Evolutionary conservation across 2,888 invertebrate species (phyloP), one percentile per base, ranked within the genome.

Genomic region (Ophraella communa): DNA sequence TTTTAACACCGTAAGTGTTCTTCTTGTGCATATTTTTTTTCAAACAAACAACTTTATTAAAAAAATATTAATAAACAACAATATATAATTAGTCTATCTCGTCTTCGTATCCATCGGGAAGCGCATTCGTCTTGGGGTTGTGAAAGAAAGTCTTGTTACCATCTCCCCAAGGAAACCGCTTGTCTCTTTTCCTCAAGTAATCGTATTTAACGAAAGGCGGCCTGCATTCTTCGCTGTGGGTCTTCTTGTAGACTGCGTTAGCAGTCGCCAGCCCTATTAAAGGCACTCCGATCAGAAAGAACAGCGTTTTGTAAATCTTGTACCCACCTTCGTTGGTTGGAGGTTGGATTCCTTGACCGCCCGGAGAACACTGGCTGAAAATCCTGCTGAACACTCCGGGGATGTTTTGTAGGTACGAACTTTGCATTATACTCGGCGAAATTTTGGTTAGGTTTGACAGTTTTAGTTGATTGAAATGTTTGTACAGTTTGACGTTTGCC

Each of bases 151-250:
- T 85, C 78, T 91, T 89, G 80, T 90, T 89, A 69, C 96, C 96
- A 76, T 95, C 95, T 72, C 95, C 93, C 95, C 95, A 96, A 45
- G 95, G 95, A 86, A 94, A 96, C 71, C 90, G 87, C 89, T 93
- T 95, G 70, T 85, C 88, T 61, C 94, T 88, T 49, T 92, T 82
- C 20, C 90, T 85, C 83, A 96, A 73, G 79, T 92, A 90, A 0
- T 92, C 92, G 74, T 92, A 94, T n/a, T 90, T 85, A 0, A 89
- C 80, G 74, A 94, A 95, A 70, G 88, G 88, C 0, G 90, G 90
- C 27, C 88, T 86, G 18, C 84, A 61, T n/a, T 61, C 58, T 39
- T 55, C 65, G 10, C 59, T 55, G n/a, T 47, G 3, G 18, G 52
- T 57, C 66, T 90, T 88, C 66, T 89, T 87, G 58, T 94, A 79